phyloP scores from a whole-genome alignment of 2,797 vertebrate species.

The Platyrinchus mystaceus region DNA sequence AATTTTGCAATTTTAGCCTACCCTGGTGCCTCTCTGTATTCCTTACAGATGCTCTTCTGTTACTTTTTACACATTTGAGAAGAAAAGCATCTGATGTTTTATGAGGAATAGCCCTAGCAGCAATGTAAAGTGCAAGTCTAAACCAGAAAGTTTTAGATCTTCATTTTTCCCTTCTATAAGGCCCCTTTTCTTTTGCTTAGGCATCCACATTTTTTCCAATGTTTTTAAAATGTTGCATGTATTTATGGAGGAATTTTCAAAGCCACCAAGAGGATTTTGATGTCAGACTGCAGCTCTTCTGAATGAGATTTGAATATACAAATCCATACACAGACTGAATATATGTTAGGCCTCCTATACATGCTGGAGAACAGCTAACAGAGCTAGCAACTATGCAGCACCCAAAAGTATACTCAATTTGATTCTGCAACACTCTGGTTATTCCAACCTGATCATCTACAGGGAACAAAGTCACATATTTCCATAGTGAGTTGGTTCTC shows the following conservation, averaged over 20 bases:
- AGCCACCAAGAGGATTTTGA: not conserved
- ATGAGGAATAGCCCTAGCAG: not conserved
- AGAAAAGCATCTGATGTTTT: not conserved
- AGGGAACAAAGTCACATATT: not conserved
- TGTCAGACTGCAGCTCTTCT: not conserved
- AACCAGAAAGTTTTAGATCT: not conserved
- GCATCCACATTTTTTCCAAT: not conserved
- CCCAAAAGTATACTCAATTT: not conserved
- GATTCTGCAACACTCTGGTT: not conserved
- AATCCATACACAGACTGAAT: not conserved
- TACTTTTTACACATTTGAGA: not conserved
- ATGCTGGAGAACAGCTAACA: not conserved
- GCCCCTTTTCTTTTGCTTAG: not conserved
- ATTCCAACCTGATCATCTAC: not conserved
- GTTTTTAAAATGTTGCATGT: not conserved
- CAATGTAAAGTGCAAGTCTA: not conserved
- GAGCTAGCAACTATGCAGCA: not conserved
- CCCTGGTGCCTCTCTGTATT: not conserved
- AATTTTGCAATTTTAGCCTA: not conserved
- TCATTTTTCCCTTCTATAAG: not conserved
- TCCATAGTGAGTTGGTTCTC: not conserved
- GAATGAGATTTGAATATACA: not conserved
- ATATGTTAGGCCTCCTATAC: not conserved
- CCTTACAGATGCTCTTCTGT: not conserved
- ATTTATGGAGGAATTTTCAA: constrained; percentile 36